These are phyloP conservation scores for Tetranychus piercei DNA, from an alignment of 2,888 invertebrate species.

Conservation along the genomic window DNA sequence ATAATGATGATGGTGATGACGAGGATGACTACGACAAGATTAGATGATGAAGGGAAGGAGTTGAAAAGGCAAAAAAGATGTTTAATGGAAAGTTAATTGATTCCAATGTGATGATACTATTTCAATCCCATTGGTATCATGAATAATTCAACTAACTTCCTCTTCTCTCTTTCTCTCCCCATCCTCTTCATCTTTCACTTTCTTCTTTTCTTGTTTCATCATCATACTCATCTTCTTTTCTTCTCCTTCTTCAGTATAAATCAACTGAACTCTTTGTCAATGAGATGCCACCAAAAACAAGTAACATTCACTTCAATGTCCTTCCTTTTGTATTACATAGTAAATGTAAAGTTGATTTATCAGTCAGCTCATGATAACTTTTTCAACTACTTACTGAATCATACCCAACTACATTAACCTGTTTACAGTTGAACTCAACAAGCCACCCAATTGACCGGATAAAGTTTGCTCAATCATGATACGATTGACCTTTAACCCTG, in stretches of 20 bases:
- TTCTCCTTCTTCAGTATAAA: neutral
- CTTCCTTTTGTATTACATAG: neutral
- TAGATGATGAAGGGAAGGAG: neutral
- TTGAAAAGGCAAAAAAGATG: neutral
- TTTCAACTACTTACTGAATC: neutral
- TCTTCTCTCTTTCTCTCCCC: slow-evolving; percentile 5
- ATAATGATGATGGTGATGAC: neutral
- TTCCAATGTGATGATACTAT: slow-evolving; percentile 1
- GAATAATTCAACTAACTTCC: slow-evolving; percentile 6
- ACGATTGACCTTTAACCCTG: neutral
- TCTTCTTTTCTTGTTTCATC: neutral
- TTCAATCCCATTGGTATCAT: neutral
- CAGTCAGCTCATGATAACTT: neutral
- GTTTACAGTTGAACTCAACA: neutral
- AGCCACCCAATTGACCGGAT: slow-evolving; percentile 1
- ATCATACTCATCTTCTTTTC: neutral
- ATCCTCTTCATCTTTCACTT: neutral
- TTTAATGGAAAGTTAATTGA: neutral
- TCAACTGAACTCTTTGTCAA: neutral
- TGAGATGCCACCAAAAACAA: slow-evolving; percentile 1
- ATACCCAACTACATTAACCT: neutral
- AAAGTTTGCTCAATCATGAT: neutral
- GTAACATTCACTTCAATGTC: slow-evolving; percentile 1
- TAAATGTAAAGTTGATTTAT: neutral
- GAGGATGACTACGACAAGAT: neutral